A percentile compares a stretch with the other conserved stretches of the same genome.
phyloP scores from a whole-genome alignment of 2,797 vertebrate genomes.

The Tadarida brasiliensis region DNA sequence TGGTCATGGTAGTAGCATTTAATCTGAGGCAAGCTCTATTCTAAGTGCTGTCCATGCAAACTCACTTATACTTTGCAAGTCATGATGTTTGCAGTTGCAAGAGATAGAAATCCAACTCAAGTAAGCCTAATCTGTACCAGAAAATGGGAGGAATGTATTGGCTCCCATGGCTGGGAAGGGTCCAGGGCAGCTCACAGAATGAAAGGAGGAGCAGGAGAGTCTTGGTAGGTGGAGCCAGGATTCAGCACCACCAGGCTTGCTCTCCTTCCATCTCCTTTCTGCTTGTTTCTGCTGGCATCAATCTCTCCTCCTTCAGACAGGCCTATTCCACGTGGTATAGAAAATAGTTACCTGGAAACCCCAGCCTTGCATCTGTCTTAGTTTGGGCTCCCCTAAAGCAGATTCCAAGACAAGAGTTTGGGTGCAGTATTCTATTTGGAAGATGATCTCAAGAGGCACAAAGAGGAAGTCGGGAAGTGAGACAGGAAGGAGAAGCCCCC shows the following conservation, averaged over 20 bases:
- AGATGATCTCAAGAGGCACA: background rate
- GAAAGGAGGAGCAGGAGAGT: background rate
- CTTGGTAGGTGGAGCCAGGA: background rate
- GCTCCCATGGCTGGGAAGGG: background rate
- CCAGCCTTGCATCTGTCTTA: background rate
- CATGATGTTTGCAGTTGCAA: constrained; percentile 9
- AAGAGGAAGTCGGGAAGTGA: background rate
- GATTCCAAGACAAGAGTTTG: background rate
- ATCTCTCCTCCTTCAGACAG: background rate
- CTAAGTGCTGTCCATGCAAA: constrained; percentile 15
- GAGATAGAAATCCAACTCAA: background rate
- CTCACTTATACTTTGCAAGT: constrained; percentile 11
- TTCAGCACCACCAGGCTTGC: background rate
- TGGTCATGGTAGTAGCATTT: background rate
- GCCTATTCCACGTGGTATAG: background rate
- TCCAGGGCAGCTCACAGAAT: background rate
- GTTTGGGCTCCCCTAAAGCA: background rate
- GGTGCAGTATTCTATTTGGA: background rate
- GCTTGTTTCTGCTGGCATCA: background rate
- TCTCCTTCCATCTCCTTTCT: background rate
- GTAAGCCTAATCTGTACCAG: background rate
- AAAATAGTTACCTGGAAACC: background rate
- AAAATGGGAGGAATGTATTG: background rate
- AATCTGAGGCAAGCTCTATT: background rate
- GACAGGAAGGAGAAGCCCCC: background rate